These are phyloP conservation scores for Colletes gigas DNA, from an alignment of 1,140 invertebrate species.

Conservation along the genomic window DNA sequence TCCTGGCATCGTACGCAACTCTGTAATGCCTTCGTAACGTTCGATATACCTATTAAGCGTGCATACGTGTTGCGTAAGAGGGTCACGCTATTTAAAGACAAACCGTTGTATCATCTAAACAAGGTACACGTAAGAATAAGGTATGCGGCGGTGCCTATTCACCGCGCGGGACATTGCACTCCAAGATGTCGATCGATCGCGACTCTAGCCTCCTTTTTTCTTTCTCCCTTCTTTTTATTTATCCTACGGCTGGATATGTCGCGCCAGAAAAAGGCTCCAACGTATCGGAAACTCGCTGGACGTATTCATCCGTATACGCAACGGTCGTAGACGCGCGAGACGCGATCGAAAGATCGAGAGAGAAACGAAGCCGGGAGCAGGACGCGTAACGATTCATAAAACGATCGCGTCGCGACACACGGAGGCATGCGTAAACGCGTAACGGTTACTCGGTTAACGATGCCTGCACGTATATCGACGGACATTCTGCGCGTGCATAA, in stretches of 20 bases:
- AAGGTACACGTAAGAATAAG: not conserved
- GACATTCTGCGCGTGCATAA: not conserved
- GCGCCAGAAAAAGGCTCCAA: not conserved
- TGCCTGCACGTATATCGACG: not conserved
- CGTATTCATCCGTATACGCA: too few species aligned
- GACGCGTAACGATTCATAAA: constrained; percentile 25
- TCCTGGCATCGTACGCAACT: not conserved
- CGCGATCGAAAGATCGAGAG: not conserved
- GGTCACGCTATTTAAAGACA: constrained; percentile 35
- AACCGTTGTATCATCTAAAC: not conserved
- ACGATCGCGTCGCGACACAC: constrained; percentile 22
- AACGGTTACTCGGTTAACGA: constrained; percentile 40
- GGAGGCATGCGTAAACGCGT: constrained; percentile 28
- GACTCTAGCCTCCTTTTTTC: not conserved
- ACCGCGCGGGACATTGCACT: not conserved
- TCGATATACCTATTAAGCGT: constrained; percentile 12
- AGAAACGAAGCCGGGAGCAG: too few species aligned
- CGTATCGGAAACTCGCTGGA: too few species aligned
- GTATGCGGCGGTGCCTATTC: too few species aligned
- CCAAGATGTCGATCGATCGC: not conserved
- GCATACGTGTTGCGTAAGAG: constrained; percentile 21
- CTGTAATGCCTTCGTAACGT: constrained; percentile 4
- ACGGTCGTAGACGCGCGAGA: constrained; percentile 13
- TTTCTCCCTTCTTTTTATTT: not conserved
- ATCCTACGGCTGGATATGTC: not conserved